These are phyloP conservation scores for Micrastur ruficollis DNA, from an alignment of 2,797 vertebrate genomes.

Conservation along the genomic window DNA sequence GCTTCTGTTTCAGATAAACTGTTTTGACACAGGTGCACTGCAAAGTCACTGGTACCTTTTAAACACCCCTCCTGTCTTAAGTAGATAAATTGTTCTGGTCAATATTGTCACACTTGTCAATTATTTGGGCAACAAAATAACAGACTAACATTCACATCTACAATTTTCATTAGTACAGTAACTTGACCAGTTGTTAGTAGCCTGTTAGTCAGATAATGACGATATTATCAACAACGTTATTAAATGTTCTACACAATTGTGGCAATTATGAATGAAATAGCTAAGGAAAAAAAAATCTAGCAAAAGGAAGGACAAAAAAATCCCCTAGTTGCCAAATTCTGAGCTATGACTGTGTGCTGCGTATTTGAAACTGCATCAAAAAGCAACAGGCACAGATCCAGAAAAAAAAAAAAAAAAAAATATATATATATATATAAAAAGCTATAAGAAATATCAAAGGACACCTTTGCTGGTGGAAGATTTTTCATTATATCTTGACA, in stretches of 20 bases:
- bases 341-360: not conserved
- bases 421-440: not conserved
- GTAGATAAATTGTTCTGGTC: not conserved
- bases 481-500: slow-evolving; percentile 55
- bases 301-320: not conserved
- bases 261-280: not conserved
- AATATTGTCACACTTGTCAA: not conserved
- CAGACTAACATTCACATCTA: slow-evolving; percentile 14
- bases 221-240: not conserved
- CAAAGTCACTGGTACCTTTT: not conserved
- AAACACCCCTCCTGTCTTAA: not conserved
- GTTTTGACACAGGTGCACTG: not conserved
- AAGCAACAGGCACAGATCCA: not conserved
- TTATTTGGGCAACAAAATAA: slow-evolving; percentile 28
- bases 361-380: not conserved
- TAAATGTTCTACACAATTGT: not conserved
- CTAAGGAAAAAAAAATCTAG: not conserved
- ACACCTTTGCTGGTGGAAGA: slow-evolving; percentile 20
- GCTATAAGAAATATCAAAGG: slow-evolving; percentile 3
- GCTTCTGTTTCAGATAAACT: not conserved
- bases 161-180: not conserved
- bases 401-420: not conserved
- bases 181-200: not conserved
- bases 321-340: not conserved
- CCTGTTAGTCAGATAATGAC: not conserved